Percentiles rank a stretch among this genome's conserved stretches.
Evolutionary conservation across 2,113 vertebrate species (phyloP).

Genomic region (Ochotona princeps): DNA sequence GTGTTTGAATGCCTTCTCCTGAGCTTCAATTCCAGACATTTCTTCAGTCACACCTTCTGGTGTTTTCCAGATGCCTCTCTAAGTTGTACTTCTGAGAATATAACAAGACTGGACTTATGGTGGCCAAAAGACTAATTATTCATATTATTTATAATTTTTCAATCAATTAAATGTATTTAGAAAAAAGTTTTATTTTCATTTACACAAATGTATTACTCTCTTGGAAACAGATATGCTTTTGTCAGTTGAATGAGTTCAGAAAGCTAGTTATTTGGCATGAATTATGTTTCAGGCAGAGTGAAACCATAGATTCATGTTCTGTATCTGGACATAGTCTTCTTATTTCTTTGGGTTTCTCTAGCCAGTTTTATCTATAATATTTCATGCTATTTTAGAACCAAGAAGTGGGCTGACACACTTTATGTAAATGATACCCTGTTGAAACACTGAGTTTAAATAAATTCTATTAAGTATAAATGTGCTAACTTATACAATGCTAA

Average conservation of each 20-base stretch:
- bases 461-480: slow-evolving; percentile 10
- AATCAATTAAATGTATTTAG: not conserved
- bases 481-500: not conserved
- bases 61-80: slow-evolving; percentile 13
- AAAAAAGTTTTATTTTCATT: not conserved
- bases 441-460: not conserved
- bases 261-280: not conserved
- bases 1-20: not conserved
- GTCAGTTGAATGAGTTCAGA: not conserved
- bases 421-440: slow-evolving; percentile 24
- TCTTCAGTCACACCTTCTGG: not conserved
- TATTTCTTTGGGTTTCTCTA: not conserved
- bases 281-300: not conserved
- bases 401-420: not conserved
- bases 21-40: not conserved
- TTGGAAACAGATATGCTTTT: slow-evolving; percentile 17
- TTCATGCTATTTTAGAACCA: not conserved
- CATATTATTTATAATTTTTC: slow-evolving; percentile 30
- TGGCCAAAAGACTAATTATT: not conserved
- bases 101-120: not conserved
- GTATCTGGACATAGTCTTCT: not conserved
- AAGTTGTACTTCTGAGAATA: slow-evolving; percentile 17
- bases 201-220: not conserved
- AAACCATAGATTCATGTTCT: not conserved
- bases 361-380: not conserved